phyloP scores from a whole-genome alignment of 2,888 invertebrate genomes.

The Chamaedrilus cognettii region DNA sequence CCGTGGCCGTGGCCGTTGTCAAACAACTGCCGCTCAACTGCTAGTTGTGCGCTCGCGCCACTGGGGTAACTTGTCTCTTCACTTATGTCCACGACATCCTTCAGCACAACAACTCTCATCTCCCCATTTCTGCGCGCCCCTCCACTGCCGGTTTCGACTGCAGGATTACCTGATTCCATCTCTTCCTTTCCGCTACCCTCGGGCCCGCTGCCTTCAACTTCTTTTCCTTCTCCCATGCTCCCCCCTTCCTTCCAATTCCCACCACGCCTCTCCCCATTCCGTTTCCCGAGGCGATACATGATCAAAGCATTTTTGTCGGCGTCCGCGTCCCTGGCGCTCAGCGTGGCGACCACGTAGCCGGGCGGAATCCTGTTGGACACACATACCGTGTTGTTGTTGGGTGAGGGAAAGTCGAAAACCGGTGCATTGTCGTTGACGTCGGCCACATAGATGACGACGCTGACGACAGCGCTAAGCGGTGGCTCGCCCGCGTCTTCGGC shows the following conservation, averaged over 20 bases:
- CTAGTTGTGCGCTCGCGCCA: not conserved
- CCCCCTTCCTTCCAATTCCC: no score
- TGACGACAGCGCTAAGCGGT: slow-evolving; percentile 17
- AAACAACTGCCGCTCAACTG: not conserved
- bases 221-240: not conserved
- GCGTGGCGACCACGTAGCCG: slow-evolving; percentile 7
- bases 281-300: no score
- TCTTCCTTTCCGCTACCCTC: not conserved
- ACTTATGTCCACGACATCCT: no score
- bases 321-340: slow-evolving; percentile 1
- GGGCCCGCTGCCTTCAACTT: not conserved
- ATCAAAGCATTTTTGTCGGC: slow-evolving; percentile 7
- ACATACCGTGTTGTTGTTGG: slow-evolving; percentile 26
- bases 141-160: no score
- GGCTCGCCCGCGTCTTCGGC: slow-evolving; percentile 16
- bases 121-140: not conserved
- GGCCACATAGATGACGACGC: slow-evolving; percentile 32
- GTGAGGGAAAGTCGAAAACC: slow-evolving; percentile 27
- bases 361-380: slow-evolving; percentile 23
- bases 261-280: no score
- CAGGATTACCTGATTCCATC: not conserved
- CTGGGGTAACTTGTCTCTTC: not conserved
- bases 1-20: not conserved
- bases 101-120: no score
- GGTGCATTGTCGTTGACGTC: slow-evolving; percentile 35